These are phyloP conservation scores for Brotula barbata DNA, from an alignment of 2,797 vertebrate species.

Conservation along the genomic window DNA sequence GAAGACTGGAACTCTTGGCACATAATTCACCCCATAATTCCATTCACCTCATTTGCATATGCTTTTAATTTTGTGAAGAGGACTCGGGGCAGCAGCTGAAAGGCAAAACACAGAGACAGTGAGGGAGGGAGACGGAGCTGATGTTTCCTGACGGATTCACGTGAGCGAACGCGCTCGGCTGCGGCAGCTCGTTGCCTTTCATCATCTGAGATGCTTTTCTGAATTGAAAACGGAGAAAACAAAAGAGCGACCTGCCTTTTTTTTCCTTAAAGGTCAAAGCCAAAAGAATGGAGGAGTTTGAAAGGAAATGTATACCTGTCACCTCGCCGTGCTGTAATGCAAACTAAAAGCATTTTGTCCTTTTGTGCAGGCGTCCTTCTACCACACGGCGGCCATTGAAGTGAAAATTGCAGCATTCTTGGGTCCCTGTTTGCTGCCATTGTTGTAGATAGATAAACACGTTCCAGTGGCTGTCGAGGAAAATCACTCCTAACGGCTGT, in stretches of 20 bases:
- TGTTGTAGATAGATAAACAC: background rate
- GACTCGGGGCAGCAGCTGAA: slow-evolving; percentile 45
- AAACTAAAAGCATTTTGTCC: slow-evolving; percentile 36
- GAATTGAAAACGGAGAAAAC: slow-evolving; percentile 44
- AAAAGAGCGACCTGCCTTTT: slow-evolving; percentile 16
- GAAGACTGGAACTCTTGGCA: slow-evolving; percentile 33
- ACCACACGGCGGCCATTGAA: slow-evolving; percentile 15
- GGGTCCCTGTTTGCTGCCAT: slow-evolving; percentile 15
- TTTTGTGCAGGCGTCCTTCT: slow-evolving; percentile 14
- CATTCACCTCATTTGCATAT: slow-evolving; percentile 51
- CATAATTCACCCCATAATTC: slow-evolving; percentile 55
- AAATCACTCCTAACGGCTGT: background rate
- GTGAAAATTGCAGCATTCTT: slow-evolving; percentile 26
- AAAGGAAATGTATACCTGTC: slow-evolving; percentile 41
- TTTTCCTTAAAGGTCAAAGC: slow-evolving; percentile 64
- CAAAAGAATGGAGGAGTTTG: slow-evolving; percentile 41
- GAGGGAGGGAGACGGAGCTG: slow-evolving; percentile 30
- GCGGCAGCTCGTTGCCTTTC: slow-evolving; percentile 11
- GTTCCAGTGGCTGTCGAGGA: background rate
- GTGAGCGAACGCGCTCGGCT: too few relatives aligned
- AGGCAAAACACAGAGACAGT: slow-evolving; percentile 34
- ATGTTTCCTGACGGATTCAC: slow-evolving; percentile 10
- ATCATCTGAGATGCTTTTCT: slow-evolving; percentile 9
- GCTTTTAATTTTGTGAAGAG: slow-evolving; percentile 29
- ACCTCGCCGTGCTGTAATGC: slow-evolving; percentile 24